Evolutionary conservation across 1,140 invertebrate species (phyloP).

Genomic region (Muscidifurax raptorellus): DNA sequence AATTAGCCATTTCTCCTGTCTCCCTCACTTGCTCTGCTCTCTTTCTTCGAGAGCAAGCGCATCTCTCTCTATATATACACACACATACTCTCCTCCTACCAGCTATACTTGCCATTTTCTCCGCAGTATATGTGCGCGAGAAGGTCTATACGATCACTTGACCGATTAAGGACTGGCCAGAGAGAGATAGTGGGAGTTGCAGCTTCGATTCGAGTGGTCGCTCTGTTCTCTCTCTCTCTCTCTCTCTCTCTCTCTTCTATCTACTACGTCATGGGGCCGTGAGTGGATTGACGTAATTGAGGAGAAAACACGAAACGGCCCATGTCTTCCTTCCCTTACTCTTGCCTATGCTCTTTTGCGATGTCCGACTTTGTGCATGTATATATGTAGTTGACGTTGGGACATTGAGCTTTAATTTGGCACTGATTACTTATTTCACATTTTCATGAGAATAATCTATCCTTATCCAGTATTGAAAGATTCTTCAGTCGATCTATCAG

Average conservation of each 20-base stretch:
- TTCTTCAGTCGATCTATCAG: neutral
- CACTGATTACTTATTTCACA: no score
- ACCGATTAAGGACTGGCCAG: constrained; percentile 74
- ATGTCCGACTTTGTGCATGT: neutral
- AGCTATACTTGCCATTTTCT: constrained; percentile 31
- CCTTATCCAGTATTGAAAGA: no score
- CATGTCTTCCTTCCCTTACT: neutral
- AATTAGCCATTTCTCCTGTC: constrained; percentile 76
- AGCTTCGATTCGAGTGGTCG: constrained; percentile 71
- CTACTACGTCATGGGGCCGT: constrained; percentile 65
- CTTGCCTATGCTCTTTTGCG: neutral
- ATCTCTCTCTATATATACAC: no score
- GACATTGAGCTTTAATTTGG: neutral
- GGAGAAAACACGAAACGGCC: constrained; percentile 69
- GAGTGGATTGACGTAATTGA: constrained; percentile 76
- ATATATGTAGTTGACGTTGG: neutral
- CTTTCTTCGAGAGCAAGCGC: constrained; percentile 22
- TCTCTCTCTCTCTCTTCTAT: no score
- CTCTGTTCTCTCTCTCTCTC: constrained; percentile 20
- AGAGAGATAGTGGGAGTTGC: constrained; percentile 58
- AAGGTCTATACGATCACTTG: constrained; percentile 73
- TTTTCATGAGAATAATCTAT: no score
- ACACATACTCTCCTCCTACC: constrained; percentile 6
- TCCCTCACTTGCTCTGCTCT: constrained; percentile 52
- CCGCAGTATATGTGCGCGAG: constrained; percentile 51